A percentile compares a stretch with the other conserved stretches of the same genome.
phyloP scores from a whole-genome alignment of 2,797 vertebrate genomes.

The Eutrigla gurnardus region DNA sequence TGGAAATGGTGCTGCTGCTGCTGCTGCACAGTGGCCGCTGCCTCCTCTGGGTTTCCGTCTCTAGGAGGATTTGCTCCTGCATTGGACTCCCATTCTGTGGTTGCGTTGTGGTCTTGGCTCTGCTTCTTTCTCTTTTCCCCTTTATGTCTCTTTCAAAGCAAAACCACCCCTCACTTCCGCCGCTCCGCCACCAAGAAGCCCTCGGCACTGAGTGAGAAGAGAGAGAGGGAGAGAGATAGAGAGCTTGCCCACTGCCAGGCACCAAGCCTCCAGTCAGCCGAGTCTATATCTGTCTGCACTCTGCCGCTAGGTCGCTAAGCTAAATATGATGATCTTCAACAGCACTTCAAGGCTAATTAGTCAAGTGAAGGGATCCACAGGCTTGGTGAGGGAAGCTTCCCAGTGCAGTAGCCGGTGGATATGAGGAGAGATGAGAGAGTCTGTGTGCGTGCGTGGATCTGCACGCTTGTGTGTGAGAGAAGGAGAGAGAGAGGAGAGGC shows the following conservation, averaged over 20 bases:
- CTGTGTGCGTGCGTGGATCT: conserved; percentile 27
- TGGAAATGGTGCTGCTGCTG: conserved; percentile 33
- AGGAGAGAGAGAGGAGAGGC: conserved; percentile 42
- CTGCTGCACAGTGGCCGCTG: conserved; percentile 47
- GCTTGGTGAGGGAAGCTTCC: conserved; percentile 61
- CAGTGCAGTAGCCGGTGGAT: conserved; percentile 63
- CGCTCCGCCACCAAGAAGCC: conserved; percentile 66
- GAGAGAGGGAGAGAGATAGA: conserved; percentile 21
- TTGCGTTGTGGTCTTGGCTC: conserved; percentile 49
- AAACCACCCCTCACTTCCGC: conserved; percentile 70
- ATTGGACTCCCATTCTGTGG: conserved; percentile 65
- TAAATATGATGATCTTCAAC: conserved; percentile 78
- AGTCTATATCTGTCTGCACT: conserved; percentile 73
- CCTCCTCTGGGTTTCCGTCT: conserved; percentile 47
- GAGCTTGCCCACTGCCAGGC: conserved; percentile 65
- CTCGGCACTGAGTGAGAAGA: conserved; percentile 61
- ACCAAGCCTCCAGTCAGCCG: conserved; percentile 64
- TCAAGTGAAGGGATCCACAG: conserved; percentile 74
- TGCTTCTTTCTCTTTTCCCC: conserved; percentile 41
- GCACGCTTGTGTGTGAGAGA: conserved; percentile 48
- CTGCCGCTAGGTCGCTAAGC: conserved; percentile 67
- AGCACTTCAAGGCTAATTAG: conserved; percentile 81
- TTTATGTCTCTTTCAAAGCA: conserved; percentile 66
- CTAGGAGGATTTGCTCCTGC: conserved; percentile 65
- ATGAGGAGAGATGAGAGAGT: conserved; percentile 27